Percentiles rank a stretch among this genome's conserved stretches.
phyloP scores from a whole-genome alignment of 2,113 vertebrate species.

The Hylia prasina region DNA sequence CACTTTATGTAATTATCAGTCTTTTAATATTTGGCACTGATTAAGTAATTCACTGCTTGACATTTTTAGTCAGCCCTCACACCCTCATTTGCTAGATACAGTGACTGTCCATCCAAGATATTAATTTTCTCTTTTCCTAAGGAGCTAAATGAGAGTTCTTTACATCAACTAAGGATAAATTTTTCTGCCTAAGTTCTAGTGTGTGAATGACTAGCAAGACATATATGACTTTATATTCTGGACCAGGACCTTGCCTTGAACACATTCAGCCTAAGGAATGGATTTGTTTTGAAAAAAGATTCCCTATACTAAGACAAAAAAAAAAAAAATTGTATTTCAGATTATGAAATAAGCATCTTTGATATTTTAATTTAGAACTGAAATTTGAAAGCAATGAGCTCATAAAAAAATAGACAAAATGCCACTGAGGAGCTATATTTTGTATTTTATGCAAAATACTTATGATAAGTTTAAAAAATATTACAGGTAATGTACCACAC shows the following conservation, averaged over 20 bases:
- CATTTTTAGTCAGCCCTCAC: not conserved
- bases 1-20: not conserved
- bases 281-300: not conserved
- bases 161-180: not conserved
- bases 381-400: not conserved
- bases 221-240: not conserved
- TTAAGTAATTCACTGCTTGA: not conserved
- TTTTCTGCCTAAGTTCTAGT: not conserved
- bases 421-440: not conserved
- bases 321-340: not conserved
- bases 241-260: not conserved
- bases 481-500: not conserved
- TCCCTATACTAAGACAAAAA: not conserved
- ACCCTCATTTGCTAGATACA: not conserved
- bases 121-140: not conserved
- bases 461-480: not conserved
- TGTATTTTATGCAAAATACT: not conserved
- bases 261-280: not conserved
- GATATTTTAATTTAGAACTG: not conserved
- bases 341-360: not conserved
- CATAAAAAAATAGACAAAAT: not conserved
- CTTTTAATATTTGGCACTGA: not conserved
- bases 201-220: not conserved
- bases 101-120: not conserved
- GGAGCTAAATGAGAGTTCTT: not conserved